phyloP scores from a whole-genome alignment of 2,888 invertebrate genomes.

The Theretra japonica region DNA sequence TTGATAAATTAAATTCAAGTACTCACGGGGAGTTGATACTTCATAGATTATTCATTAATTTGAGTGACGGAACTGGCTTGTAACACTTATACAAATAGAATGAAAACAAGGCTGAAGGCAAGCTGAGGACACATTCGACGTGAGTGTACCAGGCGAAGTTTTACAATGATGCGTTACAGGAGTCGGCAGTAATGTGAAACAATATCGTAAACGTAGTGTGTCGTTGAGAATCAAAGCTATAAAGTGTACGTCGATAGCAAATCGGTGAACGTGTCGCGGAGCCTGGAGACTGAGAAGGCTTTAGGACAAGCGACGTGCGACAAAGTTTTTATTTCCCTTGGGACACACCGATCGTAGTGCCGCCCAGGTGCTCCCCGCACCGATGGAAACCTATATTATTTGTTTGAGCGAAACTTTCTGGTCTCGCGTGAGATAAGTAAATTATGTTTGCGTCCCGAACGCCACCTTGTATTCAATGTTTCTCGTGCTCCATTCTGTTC shows the following conservation, averaged over 20 bases:
- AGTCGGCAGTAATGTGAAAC: conserved; percentile 66
- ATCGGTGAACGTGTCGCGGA: conserved; percentile 77
- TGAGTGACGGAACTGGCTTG: neutral
- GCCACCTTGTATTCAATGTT: conserved; percentile 74
- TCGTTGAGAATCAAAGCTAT: conserved; percentile 81
- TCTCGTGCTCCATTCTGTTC: conserved; percentile 42
- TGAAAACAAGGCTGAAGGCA: neutral
- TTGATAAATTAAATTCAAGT: conserved; percentile 23
- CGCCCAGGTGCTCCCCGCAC: conserved; percentile 80
- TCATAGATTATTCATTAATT: conserved; percentile 37
- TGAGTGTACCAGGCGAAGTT: conserved; percentile 37
- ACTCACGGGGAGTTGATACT: conserved; percentile 15
- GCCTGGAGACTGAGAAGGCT: conserved; percentile 75
- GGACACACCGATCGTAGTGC: conserved; percentile 82
- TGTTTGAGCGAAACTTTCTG: conserved; percentile 83
- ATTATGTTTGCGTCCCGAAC: conserved; percentile 78
- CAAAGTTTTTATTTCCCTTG: conserved; percentile 84
- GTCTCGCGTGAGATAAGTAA: conserved; percentile 82
- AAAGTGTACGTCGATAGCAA: conserved; percentile 77
- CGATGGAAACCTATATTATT: conserved; percentile 83
- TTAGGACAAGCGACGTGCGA: conserved; percentile 83
- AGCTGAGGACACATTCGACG: neutral
- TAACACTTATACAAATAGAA: neutral
- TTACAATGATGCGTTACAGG: conserved; percentile 63
- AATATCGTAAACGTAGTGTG: conserved; percentile 78